A percentile compares a stretch with the other conserved stretches of the same genome.
Conservation (phyloP, 1,140 invertebrate genomes). For the Melitaea cinxia region DNA sequence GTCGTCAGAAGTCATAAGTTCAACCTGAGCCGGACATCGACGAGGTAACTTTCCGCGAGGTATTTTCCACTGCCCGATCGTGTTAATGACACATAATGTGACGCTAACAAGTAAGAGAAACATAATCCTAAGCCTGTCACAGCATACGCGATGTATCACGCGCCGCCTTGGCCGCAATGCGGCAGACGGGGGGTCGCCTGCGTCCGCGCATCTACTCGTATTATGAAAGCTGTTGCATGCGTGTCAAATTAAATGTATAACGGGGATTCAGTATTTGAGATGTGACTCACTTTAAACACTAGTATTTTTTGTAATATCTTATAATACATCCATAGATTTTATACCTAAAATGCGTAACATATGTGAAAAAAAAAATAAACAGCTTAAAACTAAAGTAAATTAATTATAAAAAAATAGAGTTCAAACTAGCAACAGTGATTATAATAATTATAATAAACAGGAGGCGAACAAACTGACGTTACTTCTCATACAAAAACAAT, state of each 20-base stretch:
- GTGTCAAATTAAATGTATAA: not conserved
- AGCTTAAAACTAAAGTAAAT: too few relatives aligned
- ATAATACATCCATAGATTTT: too few relatives aligned
- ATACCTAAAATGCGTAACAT: too few relatives aligned
- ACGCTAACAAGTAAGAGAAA: constrained; percentile 1
- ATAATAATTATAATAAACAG: too few relatives aligned
- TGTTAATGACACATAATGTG: not conserved
- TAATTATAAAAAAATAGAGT: too few relatives aligned
- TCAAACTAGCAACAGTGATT: too few relatives aligned
- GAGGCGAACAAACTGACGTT: too few relatives aligned
- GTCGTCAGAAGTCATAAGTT: too few relatives aligned
- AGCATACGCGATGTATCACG: not conserved
- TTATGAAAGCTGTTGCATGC: not conserved
- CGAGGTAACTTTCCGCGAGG: not conserved
- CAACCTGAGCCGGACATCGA: not conserved
- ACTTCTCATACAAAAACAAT: too few relatives aligned
- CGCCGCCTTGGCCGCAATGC: constrained; percentile 39
- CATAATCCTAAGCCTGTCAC: not conserved
- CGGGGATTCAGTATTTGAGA: not conserved
- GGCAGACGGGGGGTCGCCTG: constrained; percentile 43
- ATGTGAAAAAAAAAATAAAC: too few relatives aligned
- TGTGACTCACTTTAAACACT: not conserved
- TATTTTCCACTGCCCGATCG: not conserved
- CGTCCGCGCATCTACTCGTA: constrained; percentile 7
- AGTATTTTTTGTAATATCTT: too few relatives aligned